These are phyloP conservation scores for Glaucomys volans DNA, from an alignment of 2,113 vertebrate genomes.

Conservation along the genomic window DNA sequence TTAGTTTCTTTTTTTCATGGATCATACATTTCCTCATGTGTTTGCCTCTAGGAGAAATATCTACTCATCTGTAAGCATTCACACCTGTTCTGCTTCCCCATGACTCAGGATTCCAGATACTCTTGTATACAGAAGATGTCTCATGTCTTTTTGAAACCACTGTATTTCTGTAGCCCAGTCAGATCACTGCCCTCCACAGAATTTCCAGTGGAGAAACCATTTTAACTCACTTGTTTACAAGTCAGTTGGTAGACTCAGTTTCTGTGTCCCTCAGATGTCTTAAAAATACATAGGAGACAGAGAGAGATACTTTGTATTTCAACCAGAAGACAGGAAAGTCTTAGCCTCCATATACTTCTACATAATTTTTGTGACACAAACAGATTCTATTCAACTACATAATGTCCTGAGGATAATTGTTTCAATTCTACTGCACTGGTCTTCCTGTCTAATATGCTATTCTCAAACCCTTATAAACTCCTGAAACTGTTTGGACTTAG, in stretches of 20 bases:
- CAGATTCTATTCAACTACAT: neutral
- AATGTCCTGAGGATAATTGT: neutral
- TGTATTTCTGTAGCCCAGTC: neutral
- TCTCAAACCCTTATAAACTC: neutral
- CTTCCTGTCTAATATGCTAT: neutral
- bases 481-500: neutral
- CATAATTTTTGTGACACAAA: neutral
- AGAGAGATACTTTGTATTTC: neutral
- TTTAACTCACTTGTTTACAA: neutral
- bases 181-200: neutral
- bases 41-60: neutral
- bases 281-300: neutral
- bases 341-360: neutral
- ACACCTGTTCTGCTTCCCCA: neutral
- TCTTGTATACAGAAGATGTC: neutral
- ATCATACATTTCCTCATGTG: neutral
- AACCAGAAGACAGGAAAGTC: neutral
- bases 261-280: neutral
- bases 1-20: neutral
- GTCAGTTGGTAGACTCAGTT: neutral
- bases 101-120: neutral
- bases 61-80: neutral
- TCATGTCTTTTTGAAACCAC: neutral
- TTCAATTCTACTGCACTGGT: neutral
- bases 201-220: neutral